Conservation (phyloP, 2,113 vertebrate genomes). For the Corythornis madagascariensis region DNA sequence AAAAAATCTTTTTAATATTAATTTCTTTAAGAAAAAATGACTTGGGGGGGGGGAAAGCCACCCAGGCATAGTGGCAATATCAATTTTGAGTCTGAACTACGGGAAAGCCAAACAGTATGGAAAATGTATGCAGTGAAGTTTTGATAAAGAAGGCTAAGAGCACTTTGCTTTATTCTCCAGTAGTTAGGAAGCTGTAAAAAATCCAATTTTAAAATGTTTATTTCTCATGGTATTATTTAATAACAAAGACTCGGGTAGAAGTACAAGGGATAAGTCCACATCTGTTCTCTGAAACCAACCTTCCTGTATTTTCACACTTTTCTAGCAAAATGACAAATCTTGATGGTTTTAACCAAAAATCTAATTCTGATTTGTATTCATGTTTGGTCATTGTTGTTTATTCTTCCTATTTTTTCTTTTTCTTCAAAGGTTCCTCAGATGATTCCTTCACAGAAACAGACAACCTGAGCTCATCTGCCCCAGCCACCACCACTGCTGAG, state of each 20-base stretch:
- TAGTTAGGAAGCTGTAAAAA: not conserved
- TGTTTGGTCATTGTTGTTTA: not conserved
- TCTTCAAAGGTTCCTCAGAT: not conserved
- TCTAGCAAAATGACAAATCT: not conserved
- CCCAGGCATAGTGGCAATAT: not conserved
- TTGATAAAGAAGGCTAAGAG: not conserved
- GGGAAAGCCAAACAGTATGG: not conserved
- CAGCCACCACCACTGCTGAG: accelerated
- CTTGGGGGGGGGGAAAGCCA: not conserved
- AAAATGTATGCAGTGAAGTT: not conserved
- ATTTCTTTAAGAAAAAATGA: not conserved
- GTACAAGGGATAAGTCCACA: not conserved
- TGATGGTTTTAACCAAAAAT: not conserved
- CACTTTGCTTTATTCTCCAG: not conserved
- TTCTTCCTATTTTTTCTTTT: not conserved
- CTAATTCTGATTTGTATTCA: not conserved
- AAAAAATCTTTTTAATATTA: not conserved
- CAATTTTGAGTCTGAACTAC: not conserved
- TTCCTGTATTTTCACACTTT: not conserved
- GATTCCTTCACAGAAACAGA: not conserved
- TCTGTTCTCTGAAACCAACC: not conserved
- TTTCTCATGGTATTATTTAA: not conserved
- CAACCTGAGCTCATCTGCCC: not conserved
- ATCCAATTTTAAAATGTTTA: not conserved
- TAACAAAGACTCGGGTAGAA: not conserved